Evolutionary conservation across 2,888 invertebrate species (phyloP), one percentile per base, ranked within the genome.

Genomic region (Pristionchus mayeri): DNA sequence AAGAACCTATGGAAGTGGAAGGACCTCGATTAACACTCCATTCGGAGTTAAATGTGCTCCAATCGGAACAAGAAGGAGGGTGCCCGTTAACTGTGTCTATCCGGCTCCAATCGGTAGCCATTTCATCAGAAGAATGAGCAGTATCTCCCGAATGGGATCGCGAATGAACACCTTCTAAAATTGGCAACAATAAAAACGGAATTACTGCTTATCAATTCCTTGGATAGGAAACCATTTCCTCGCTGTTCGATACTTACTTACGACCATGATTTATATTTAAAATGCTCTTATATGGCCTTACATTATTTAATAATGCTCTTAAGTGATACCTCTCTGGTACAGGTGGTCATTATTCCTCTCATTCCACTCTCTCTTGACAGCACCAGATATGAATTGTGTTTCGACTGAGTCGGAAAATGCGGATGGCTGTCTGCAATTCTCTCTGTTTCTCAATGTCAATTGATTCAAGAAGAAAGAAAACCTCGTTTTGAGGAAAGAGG

Each of bases 361-460:
- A 37, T 52, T 75, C 71, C 71, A 84, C 6, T 84, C 84, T 24
- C 48, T 34, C 24, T 71, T 44, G 18, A 71, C 84, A n/a, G 30
- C 71, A 48, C 52, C 75, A 13, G 67, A 48, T 34, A 67, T 27
- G 48, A 84, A 75, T 27, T 84, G 71, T 30, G 50, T 34, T 18
- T 84, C 84, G 9, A 84, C 52, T 75, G 87, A 87, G 67, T 90
- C 90, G 60, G 88, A 88, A 78, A 89, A 89, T 0, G 90, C 87
- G 6, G 90, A 90, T n/a, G 90, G 89, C 80, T 90, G 90, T 37
- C 84, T 82, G 80, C 18, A 82, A 80, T 57, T 11, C n/a, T 34
- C 27, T 57, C 54, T 30, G 21, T 50, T 3, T 16, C 13, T n/a
- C 27, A 30, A 78, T 78, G 27, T 24, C 71, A 78, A 48, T 48